Percentiles rank a stretch among this genome's conserved stretches.
Conservation (phyloP, 1,140 invertebrate genomes). For the Glomeris maerens region DNA sequence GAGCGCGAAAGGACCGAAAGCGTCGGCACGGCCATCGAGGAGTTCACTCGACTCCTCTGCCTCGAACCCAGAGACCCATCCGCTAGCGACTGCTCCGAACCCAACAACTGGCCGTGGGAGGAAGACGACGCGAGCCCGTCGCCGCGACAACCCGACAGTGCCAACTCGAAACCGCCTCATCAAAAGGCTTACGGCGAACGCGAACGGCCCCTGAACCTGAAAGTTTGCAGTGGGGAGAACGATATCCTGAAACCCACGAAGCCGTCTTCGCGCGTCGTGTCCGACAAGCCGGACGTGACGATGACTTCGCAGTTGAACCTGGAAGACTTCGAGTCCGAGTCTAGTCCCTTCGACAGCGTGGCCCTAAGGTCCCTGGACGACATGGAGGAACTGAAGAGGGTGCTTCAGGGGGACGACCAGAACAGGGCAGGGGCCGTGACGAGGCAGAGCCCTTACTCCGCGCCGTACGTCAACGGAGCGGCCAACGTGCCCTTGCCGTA, state of each 20-base stretch:
- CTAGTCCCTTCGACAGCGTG: conserved; percentile 78
- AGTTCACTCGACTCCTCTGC: conserved; percentile 12
- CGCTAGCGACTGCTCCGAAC: background rate
- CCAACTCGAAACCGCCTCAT: no score
- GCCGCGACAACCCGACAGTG: no score
- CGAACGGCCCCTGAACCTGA: background rate
- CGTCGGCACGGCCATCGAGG: conserved; percentile 24
- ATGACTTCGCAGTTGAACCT: conserved; percentile 37
- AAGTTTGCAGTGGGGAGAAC: no score
- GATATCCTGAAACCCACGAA: conserved; percentile 14
- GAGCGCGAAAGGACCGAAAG: conserved; percentile 6
- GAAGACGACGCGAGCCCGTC: no score
- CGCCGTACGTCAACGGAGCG: no score
- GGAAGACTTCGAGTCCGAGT: conserved; percentile 73
- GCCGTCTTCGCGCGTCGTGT: conserved; percentile 5
- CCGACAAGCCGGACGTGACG: background rate
- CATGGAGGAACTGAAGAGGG: conserved; percentile 66
- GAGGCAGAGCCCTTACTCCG: no score
- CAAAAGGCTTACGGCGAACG: conserved; percentile 2
- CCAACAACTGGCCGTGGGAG: no score
- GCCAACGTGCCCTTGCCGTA: no score
- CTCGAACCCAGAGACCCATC: conserved; percentile 13
- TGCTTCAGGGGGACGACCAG: conserved; percentile 31
- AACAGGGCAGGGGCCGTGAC: no score
- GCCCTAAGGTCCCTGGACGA: conserved; percentile 81